Evolutionary conservation across 2,797 vertebrate species (phyloP).

Genomic region (Balearica regulorum): DNA sequence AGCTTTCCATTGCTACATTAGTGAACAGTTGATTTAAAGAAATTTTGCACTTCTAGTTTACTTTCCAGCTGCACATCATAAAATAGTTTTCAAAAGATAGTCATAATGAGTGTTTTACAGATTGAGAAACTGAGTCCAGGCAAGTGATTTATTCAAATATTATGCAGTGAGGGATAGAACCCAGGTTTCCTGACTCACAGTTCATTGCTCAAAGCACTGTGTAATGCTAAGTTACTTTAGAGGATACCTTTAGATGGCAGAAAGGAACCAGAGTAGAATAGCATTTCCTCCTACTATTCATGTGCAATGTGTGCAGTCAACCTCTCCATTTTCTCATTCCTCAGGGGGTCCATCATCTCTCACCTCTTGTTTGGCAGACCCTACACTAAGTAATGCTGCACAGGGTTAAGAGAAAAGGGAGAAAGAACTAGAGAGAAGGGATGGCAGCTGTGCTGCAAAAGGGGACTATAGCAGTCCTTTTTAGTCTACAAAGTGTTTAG

Average conservation of each 20-base stretch:
- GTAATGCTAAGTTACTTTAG: constrained; percentile 45
- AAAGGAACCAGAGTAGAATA: constrained; percentile 49
- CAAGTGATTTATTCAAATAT: constrained; percentile 11
- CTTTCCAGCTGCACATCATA: background rate
- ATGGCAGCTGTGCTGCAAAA: constrained; percentile 25
- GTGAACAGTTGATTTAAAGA: background rate
- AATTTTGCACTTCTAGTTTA: background rate
- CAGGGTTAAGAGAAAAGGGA: constrained; percentile 41
- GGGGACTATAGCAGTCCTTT: background rate
- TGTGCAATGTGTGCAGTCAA: constrained; percentile 37
- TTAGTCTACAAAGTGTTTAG: constrained; percentile 1
- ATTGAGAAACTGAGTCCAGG: constrained; percentile 5
- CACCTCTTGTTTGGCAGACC: constrained; percentile 60
- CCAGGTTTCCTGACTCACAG: constrained; percentile 16
- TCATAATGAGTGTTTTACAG: background rate
- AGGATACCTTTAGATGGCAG: constrained; percentile 60
- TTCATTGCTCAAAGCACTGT: constrained; percentile 29
- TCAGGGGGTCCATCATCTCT: constrained; percentile 69
- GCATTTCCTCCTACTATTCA: constrained; percentile 56
- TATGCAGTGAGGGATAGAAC: constrained; percentile 10
- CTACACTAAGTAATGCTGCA: constrained; percentile 44
- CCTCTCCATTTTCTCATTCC: constrained; percentile 64
- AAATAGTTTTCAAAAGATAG: background rate
- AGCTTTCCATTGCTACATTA: background rate
- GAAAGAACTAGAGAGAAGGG: background rate